Conservation (phyloP, 2,797 vertebrate genomes). For the Molossus alvarezi region DNA sequence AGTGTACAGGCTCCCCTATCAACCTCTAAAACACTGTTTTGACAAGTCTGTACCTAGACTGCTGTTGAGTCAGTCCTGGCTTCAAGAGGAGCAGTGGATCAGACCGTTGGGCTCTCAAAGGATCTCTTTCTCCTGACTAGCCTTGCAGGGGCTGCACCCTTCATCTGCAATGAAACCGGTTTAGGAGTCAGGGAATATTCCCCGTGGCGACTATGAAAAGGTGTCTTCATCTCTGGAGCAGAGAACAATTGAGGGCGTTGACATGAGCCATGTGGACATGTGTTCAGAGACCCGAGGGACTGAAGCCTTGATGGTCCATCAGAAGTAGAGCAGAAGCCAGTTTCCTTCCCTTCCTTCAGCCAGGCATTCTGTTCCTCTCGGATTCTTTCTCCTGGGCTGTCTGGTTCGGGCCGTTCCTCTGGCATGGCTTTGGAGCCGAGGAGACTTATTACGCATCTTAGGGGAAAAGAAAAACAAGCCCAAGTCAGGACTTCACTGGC, state of each 20-base stretch:
- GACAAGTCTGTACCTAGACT: background rate
- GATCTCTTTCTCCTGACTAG: background rate
- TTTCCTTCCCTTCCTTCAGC: background rate
- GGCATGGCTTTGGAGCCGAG: background rate
- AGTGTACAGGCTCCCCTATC: background rate
- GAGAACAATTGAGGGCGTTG: background rate
- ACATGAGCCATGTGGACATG: background rate
- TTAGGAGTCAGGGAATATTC: constrained; percentile 26
- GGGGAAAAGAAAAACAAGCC: background rate
- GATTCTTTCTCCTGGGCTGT: background rate
- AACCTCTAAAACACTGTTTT: constrained; percentile 40
- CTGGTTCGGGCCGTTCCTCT: background rate
- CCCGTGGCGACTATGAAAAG: constrained; percentile 37
- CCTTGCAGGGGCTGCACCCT: background rate
- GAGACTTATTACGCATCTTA: background rate
- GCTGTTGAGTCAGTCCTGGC: constrained; percentile 37
- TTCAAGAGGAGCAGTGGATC: background rate
- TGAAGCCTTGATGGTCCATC: background rate
- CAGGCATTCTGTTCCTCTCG: background rate
- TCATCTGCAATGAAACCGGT: background rate
- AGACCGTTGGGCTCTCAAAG: background rate
- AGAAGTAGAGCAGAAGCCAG: background rate
- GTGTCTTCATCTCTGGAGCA: background rate
- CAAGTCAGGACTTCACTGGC: constrained; percentile 6
- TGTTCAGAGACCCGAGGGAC: constrained; percentile 26